Percentiles rank a stretch among this genome's conserved stretches.
phyloP scores from a whole-genome alignment of 2,888 invertebrate species.

The Tetramorium bicarinatum region DNA sequence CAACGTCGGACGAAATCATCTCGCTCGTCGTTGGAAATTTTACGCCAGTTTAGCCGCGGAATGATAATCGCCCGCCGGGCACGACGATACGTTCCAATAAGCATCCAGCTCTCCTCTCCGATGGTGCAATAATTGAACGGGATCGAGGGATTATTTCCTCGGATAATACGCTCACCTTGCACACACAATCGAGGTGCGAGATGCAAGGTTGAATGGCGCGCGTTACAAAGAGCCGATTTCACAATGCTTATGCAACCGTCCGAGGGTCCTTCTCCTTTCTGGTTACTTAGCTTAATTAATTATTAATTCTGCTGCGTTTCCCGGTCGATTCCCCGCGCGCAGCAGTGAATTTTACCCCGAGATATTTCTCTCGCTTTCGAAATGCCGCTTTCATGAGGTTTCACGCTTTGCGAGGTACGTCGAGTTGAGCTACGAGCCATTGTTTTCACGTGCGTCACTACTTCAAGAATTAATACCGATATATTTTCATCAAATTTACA shows the following conservation, averaged over 20 bases:
- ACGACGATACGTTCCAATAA: conserved; percentile 58
- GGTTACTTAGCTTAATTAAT: not conserved
- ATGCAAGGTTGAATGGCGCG: conserved; percentile 39
- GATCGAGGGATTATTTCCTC: conserved; percentile 42
- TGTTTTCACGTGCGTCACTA: not conserved
- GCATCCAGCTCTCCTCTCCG: conserved; percentile 58
- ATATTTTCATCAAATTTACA: not conserved
- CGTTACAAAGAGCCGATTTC: not conserved
- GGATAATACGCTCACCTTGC: conserved; percentile 45
- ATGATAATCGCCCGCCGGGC: conserved; percentile 53
- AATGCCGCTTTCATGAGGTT: conserved; percentile 21
- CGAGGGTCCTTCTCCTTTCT: not conserved
- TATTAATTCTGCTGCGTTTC: not conserved
- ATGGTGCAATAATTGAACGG: conserved; percentile 56
- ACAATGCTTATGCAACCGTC: not conserved
- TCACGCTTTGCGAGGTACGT: not conserved
- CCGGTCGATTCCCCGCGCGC: not conserved
- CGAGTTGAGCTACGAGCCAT: conserved; percentile 12
- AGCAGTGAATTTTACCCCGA: not conserved
- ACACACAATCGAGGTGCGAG: conserved; percentile 25
- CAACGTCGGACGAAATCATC: conserved; percentile 25
- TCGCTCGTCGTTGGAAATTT: conserved; percentile 27
- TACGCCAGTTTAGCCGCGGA: conserved; percentile 23
- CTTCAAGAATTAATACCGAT: not conserved
- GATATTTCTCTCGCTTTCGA: not conserved